Evolutionary conservation across 2,888 invertebrate species (phyloP), one percentile per base, ranked within the genome.

Genomic region (Dicyrtomina minuta): DNA sequence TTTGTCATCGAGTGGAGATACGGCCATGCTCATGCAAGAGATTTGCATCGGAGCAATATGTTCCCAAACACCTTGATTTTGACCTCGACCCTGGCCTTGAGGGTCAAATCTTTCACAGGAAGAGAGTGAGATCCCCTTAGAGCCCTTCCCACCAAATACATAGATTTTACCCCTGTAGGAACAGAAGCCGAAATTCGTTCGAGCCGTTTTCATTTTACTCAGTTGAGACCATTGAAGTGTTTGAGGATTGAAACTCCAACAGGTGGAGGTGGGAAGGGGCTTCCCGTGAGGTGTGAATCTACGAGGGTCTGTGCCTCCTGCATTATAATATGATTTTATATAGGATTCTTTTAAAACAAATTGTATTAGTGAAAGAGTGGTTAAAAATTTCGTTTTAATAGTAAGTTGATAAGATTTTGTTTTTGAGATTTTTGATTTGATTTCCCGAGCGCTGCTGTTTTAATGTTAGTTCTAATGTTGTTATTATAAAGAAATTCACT

Each of bases 161-260:
- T 89, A 90, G 81, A 90, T 88, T 78, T 86, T 85, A 76, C 87
- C 87, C 33, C 86, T 83, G 80, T 86, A 87, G 79, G 87, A 87
- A 58, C 85, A 83, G 69, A 85, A 84, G 0, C 87, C 87, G 24
- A 86, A 83, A 1, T 88, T 89, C 83, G 87, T 86, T 46, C 88
- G 83, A 0, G 87, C 85, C 12, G 83, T 82, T 26, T 82, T 80
- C 86, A 89, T 85, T 33, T 8, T 33, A 0, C 88, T 81, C 1
- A 86, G 82, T 71, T 87, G 84, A 78, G 82, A 82, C 89, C 89
- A 89, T 0, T 82, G 81, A 0, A 86, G 84, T 0, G 83, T 82
- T 56, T 82, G 82, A 0, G 87, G 85, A 77, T 88, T 86, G 76
- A 86, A 88, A 73, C 82, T 84, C 80, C 68, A 68, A 51, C 26